These are phyloP conservation scores for Macaria liturata DNA, from an alignment of 2,888 invertebrate species.

Conservation along the genomic window DNA sequence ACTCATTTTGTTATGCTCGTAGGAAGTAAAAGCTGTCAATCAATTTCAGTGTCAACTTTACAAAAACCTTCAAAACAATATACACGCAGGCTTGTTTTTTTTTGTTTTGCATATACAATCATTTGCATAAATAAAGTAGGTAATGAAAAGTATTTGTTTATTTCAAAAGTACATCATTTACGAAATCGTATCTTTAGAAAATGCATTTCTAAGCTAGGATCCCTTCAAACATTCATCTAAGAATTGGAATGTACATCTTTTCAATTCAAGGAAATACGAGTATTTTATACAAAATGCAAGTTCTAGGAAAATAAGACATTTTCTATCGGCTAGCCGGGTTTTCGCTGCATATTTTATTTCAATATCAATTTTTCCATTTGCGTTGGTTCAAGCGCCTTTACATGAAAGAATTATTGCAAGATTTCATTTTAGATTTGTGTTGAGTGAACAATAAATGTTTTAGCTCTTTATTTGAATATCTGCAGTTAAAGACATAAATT, in stretches of 20 bases:
- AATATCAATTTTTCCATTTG: conserved; percentile 8
- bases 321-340: conserved; percentile 11
- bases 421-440: neutral
- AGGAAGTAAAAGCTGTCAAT: no score
- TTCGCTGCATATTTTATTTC: conserved; percentile 16
- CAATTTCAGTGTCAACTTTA: no score
- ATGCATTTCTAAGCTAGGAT: conserved; percentile 9
- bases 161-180: no score
- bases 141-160: no score
- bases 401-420: neutral
- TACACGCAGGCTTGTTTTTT: no score
- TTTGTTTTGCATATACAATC: no score
- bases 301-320: conserved; percentile 20
- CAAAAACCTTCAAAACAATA: no score
- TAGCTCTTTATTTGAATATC: no score
- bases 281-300: conserved; percentile 14
- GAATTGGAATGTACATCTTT: conserved; percentile 2
- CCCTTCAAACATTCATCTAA: conserved; percentile 3
- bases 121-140: no score
- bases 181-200: neutral
- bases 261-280: conserved; percentile 1
- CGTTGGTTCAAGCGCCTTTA: conserved; percentile 2
- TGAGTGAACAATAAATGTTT: no score
- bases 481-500: no score
- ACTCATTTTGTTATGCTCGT: no score